Base-by-base conservation (phyloP, 2,888 invertebrate genomes). In the Caenorhabditis parvicauda region DNA sequence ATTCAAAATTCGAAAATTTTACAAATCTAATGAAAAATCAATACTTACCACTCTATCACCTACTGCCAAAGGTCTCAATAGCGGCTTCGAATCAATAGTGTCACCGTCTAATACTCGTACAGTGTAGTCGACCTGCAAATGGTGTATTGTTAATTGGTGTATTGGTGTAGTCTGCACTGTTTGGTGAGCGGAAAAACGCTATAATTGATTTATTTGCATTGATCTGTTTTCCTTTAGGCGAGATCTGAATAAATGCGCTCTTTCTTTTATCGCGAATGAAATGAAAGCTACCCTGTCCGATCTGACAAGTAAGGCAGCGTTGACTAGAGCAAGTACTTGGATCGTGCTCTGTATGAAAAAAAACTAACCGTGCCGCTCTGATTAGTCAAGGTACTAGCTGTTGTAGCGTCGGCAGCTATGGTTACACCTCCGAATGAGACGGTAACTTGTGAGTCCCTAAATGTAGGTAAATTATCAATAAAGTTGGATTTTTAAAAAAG, bases 341-440 rank as follows among this genome's bases (percentile, higher is more conserved):
- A n/a, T n/a, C n/a, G n/a, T n/a, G n/a, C n/a, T n/a, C n/a, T n/a
- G n/a, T n/a, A n/a, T n/a, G n/a, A n/a, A n/a, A n/a, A n/a, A n/a
- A n/a, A n/a, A n/a, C n/a, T n/a, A n/a, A n/a, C 5, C 6, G 47
- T 45, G 32, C 48, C 47, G 2, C 45, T 47, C 5, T 21, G 21
- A 6, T 42, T 45, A 28, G 38, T 21, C 3, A 63, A 19, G 19
- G 54, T 59, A 2, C 55, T 38, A 1, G 64, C 68, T 2, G 72
- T 72, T 0, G 72, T 64, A 7, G 69, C 61, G n/a, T 65, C 65
- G 1, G 69, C 49, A 54, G 76, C 75, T 17, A 78, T 70, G 0
- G 77, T 78, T 24, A 78, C 77, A 1, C 78, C 78, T n/a, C 78
- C 78, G 52, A 78, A 78, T 7, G 76, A 74, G 1, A 78, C 75